phyloP scores from a whole-genome alignment of 2,888 invertebrate species.

The Tipula unca region DNA sequence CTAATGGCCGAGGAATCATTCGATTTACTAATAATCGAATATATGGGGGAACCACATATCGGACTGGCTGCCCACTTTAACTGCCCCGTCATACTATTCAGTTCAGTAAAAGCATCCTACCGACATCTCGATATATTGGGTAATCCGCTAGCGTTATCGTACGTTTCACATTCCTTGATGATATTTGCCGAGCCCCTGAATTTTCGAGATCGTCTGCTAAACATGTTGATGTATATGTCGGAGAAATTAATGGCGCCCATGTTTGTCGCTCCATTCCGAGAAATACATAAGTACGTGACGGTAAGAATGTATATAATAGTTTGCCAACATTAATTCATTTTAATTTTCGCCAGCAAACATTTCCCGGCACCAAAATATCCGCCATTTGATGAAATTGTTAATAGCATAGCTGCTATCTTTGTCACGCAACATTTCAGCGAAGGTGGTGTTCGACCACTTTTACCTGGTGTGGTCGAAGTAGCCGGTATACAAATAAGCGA shows the following conservation, averaged over 20 bases:
- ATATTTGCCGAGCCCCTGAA: not conserved
- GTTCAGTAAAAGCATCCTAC: not conserved
- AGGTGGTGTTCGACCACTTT: constrained; percentile 36
- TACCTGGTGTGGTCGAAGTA: constrained; percentile 40
- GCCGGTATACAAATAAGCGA: constrained; percentile 33
- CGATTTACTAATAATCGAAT: not conserved
- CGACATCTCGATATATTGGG: not conserved
- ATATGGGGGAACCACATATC: not conserved
- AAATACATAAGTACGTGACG: not conserved
- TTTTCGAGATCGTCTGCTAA: not conserved
- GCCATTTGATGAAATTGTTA: constrained; percentile 30
- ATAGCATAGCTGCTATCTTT: constrained; percentile 34
- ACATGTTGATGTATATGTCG: not conserved
- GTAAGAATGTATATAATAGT: not conserved
- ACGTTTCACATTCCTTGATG: not conserved
- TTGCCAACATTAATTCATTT: not conserved
- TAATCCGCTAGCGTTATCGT: not conserved
- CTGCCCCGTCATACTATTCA: constrained; percentile 30
- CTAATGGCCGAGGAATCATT: not conserved
- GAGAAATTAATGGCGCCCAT: not conserved
- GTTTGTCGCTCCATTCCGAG: not conserved
- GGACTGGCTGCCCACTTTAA: constrained; percentile 30
- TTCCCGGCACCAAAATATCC: constrained; percentile 29
- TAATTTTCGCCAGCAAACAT: constrained; percentile 26
- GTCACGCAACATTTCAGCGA: constrained; percentile 38